Evolutionary conservation across 2,113 vertebrate genomes (phyloP).

Genomic region (Etheostoma cragini): DNA sequence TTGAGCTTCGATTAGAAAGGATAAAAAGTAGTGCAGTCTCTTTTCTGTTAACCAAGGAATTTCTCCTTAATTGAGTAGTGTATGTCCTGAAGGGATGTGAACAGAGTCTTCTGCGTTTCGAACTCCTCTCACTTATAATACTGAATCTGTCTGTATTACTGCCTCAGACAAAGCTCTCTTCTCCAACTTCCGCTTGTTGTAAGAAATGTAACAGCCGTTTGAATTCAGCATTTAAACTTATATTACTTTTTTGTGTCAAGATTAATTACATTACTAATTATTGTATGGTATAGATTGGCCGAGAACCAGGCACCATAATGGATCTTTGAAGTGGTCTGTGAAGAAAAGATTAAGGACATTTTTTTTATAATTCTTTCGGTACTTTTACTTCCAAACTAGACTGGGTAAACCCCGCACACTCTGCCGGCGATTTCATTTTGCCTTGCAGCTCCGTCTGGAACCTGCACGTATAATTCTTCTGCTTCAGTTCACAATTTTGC

Average conservation of each 20-base stretch:
- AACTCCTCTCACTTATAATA: not conserved
- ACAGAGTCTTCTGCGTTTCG: not conserved
- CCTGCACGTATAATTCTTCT: too few relatives aligned
- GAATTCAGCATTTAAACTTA: not conserved
- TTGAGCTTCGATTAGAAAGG: conserved; percentile 15
- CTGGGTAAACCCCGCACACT: too few relatives aligned
- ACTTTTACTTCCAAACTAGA: not conserved
- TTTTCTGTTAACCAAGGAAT: conserved; percentile 24
- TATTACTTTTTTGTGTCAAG: not conserved
- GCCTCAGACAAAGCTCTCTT: not conserved
- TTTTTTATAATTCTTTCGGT: not conserved
- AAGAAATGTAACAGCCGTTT: not conserved
- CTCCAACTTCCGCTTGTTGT: not conserved
- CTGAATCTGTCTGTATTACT: not conserved
- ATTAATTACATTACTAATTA: not conserved
- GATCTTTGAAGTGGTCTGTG: not conserved
- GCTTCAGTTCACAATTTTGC: too few relatives aligned
- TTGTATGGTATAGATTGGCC: not conserved
- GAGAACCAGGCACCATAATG: not conserved
- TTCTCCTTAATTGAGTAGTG: conserved; percentile 11
- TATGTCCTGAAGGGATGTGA: conserved; percentile 21
- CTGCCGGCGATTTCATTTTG: too few relatives aligned
- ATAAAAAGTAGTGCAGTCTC: conserved; percentile 1
- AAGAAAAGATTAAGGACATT: not conserved
- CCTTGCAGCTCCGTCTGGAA: too few relatives aligned